Base-by-base conservation (phyloP, 2,888 invertebrate genomes). In the Peribatodes rhomboidaria region DNA sequence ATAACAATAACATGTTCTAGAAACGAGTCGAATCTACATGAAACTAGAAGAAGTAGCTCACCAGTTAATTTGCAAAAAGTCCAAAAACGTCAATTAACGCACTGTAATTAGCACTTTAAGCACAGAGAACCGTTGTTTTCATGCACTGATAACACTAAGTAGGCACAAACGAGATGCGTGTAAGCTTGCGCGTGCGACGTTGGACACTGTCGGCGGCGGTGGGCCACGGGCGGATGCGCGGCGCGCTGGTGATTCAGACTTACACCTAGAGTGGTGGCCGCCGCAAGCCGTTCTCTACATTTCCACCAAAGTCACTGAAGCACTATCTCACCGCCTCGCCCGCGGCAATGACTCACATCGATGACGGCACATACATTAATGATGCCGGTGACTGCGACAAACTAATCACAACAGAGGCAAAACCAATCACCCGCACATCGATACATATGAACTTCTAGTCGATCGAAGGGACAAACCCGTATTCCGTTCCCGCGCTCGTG, bases 131-230 rank as follows among this genome's bases (percentile, higher is more conserved):
- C 77, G 82, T 85, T 84, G 76, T 84, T 79, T 83, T 85, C 86
- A 87, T 83, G 86, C 89, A 88, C 90, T 86, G 85, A 85, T 86
- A 85, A 79, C 74, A 82, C 73, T 64, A 63, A 69, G 67, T 68
- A 69, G 61, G 49, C 50, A 64, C 62, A 73, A 76, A 76, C 76
- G 83, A 76, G 78, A 84, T 74, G 84, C 86, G 87, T 87, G 85
- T 85, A 79, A 79, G 78, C 84, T 79, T 87, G 90, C 90, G 89
- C 89, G 81, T 79, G 85, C 85, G 90, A 74, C 80, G 84, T 67
- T 73, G 75, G 74, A 76, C 76, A 88, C 86, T 87, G 82, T 79
- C 75, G 79, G 71, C 65, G 61, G 65, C 70, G 72, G 78, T 78
- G 79, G 78, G 78, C 76, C n/a, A 78, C 77, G 80, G 81, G 81